A percentile compares a stretch with the other conserved stretches of the same genome.
Evolutionary conservation across 1,140 invertebrate genomes (phyloP).

Genomic region (Leptopilina boulardi): DNA sequence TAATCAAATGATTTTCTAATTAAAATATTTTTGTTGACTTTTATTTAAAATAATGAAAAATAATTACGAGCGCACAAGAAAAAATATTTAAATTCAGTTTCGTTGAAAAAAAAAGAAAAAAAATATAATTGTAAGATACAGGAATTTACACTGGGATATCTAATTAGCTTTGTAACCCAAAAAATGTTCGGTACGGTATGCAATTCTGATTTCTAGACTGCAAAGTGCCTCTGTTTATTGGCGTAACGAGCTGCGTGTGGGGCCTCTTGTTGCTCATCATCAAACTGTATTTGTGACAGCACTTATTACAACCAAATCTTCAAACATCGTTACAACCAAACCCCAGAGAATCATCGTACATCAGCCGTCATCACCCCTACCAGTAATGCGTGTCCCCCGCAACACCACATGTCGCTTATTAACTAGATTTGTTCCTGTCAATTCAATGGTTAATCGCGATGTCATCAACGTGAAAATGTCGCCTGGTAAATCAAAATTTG

Average conservation of each 20-base stretch:
- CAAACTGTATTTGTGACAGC: constrained; percentile 83
- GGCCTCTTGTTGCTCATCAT: constrained; percentile 82
- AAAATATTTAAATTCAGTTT: no score
- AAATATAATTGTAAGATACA: not conserved
- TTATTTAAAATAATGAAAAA: no score
- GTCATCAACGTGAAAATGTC: constrained; percentile 67
- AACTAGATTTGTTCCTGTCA: constrained; percentile 72
- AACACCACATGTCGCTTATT: constrained; percentile 75
- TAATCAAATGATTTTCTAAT: no score
- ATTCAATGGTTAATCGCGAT: constrained; percentile 59
- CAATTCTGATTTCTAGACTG: constrained; percentile 79
- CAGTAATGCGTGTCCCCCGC: constrained; percentile 74
- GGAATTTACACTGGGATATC: constrained; percentile 45
- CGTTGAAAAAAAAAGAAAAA: not conserved
- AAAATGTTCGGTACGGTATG: constrained; percentile 74
- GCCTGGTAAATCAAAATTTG: constrained; percentile 65
- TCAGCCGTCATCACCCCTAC: constrained; percentile 72
- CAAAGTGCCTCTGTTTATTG: constrained; percentile 84
- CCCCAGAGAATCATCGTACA: constrained; percentile 73
- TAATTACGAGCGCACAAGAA: no score
- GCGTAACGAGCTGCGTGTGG: constrained; percentile 84
- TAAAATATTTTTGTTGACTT: no score
- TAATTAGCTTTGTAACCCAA: constrained; percentile 58
- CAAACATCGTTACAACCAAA: constrained; percentile 73
- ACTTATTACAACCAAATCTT: constrained; percentile 70